Evolutionary conservation across 37 sponge, comb jelly and placozoan genomes (phyloP).

Genomic region (Eunapius fragilis): DNA sequence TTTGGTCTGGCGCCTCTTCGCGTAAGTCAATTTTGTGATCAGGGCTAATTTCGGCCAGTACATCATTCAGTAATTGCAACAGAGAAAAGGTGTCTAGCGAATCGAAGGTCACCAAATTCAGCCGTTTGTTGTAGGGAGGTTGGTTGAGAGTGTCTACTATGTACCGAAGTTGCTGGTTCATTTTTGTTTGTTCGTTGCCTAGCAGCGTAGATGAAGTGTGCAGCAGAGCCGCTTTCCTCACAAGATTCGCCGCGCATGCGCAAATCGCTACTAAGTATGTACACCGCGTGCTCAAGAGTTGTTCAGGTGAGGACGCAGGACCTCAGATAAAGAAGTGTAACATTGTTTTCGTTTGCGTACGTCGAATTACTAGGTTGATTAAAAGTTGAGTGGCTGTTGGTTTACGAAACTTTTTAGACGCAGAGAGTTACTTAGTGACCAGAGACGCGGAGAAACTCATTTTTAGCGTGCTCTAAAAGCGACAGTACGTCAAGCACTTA

Average conservation of each 20-base stretch:
- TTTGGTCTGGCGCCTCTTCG: constrained; percentile 93
- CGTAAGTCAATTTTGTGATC: constrained; percentile 93
- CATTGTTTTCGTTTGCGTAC: not conserved
- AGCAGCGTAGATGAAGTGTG: not conserved
- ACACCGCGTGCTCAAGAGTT: constrained; percentile 7
- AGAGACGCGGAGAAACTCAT: not conserved
- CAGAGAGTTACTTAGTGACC: not conserved
- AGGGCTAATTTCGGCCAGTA: constrained; percentile 86
- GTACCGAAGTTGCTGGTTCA: constrained; percentile 89
- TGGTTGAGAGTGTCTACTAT: constrained; percentile 91
- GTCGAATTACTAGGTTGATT: not conserved
- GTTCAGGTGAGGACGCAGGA: not conserved
- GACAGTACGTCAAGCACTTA: not conserved
- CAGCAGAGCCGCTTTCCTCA: not conserved
- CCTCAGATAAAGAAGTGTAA: not conserved
- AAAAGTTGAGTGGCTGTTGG: not conserved
- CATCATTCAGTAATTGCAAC: constrained; percentile 97
- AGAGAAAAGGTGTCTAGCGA: constrained; percentile 84
- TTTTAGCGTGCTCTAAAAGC: not conserved
- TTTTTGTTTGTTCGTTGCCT: constrained; percentile 15
- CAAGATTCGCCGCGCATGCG: constrained; percentile 8
- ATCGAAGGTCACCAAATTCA: constrained; percentile 93
- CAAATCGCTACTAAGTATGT: not conserved
- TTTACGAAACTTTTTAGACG: not conserved
- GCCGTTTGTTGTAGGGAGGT: constrained; percentile 77